These are phyloP conservation scores for Acanthococcus lagerstroemiae DNA, from an alignment of 2,888 invertebrate species.

Conservation along the genomic window DNA sequence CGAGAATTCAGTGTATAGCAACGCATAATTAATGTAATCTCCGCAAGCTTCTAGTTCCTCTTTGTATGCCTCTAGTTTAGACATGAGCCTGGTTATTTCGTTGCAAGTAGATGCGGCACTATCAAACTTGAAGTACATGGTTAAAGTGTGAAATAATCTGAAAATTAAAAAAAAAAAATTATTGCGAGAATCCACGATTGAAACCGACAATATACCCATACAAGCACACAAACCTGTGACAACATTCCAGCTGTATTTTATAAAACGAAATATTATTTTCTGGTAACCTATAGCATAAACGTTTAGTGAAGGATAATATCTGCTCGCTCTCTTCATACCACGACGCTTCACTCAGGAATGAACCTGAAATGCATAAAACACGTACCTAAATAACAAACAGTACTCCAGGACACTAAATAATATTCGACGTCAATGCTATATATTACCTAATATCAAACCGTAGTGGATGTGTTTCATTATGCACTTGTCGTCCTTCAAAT, in stretches of 20 bases:
- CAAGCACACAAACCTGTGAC: slow-evolving; percentile 4
- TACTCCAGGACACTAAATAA: neutral
- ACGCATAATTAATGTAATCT: slow-evolving; percentile 50
- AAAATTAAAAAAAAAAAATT: slow-evolving; percentile 36
- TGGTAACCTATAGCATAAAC: slow-evolving; percentile 8
- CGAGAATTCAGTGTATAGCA: slow-evolving; percentile 73
- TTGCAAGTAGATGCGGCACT: too few relatives aligned
- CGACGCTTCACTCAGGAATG: slow-evolving; percentile 17
- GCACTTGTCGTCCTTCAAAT: slow-evolving; percentile 7
- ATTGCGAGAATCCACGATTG: neutral
- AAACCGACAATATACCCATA: neutral
- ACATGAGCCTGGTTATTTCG: too few relatives aligned
- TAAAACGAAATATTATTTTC: slow-evolving; percentile 8
- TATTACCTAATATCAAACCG: slow-evolving; percentile 22
- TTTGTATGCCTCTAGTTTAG: too few relatives aligned
- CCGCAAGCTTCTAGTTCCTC: too few relatives aligned
- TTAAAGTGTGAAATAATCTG: slow-evolving; percentile 75
- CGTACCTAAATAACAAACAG: neutral
- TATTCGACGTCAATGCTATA: neutral
- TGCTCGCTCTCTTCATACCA: slow-evolving; percentile 22
- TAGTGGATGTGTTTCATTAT: slow-evolving; percentile 1
- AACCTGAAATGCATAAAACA: neutral
- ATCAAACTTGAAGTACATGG: slow-evolving; percentile 67
- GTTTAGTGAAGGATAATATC: slow-evolving; percentile 1
- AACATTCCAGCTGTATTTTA: slow-evolving; percentile 12